A percentile compares a stretch with the other conserved stretches of the same genome.
Evolutionary conservation across 1,140 invertebrate species (phyloP).

Genomic region (Popillia japonica): DNA sequence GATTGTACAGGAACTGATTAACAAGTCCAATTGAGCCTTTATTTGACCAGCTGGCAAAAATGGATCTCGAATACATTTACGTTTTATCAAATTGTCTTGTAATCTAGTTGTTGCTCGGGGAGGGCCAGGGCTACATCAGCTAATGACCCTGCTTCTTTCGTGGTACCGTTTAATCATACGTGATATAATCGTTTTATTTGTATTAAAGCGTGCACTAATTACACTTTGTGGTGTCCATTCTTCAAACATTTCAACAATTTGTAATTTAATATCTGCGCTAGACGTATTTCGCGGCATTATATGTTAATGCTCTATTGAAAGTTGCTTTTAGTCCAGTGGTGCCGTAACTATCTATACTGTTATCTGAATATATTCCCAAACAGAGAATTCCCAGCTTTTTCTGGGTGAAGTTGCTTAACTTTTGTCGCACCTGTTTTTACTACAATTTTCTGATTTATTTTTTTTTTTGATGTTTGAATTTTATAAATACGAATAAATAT

Average conservation of each 20-base stretch:
- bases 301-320: neutral
- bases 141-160: slow-evolving; percentile 6
- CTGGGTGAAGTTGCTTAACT: slow-evolving; percentile 15
- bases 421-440: neutral
- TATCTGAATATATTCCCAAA: neutral
- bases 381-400: neutral
- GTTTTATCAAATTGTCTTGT: slow-evolving; percentile 30
- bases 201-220: too few relatives aligned
- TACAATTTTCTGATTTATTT: neutral
- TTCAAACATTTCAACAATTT: slow-evolving; percentile 30
- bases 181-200: slow-evolving; percentile 25
- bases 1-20: slow-evolving; percentile 8
- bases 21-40: neutral
- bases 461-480: neutral
- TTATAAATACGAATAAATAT: neutral
- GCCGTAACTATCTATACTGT: neutral
- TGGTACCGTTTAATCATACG: slow-evolving; percentile 25
- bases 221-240: too few relatives aligned
- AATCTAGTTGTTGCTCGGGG: neutral
- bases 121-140: neutral
- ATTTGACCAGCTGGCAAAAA: slow-evolving; percentile 24
- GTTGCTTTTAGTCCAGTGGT: neutral
- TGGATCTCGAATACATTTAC: neutral
- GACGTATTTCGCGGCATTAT: neutral
- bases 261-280: slow-evolving; percentile 13